Evolutionary conservation across 1,140 invertebrate genomes (phyloP).

Genomic region (Trichogramma pretiosum): DNA sequence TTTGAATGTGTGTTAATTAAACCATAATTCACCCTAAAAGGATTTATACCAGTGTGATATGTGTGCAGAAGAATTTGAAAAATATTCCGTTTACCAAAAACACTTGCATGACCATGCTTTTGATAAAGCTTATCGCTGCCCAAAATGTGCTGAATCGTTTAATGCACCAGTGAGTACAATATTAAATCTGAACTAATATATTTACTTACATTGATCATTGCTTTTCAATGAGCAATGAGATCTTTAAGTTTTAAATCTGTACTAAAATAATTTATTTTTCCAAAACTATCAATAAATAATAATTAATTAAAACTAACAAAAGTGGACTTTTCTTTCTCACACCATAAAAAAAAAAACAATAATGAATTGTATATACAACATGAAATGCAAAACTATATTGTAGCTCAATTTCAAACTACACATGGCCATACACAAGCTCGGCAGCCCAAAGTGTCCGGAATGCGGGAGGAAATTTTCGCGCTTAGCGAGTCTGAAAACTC

Average conservation of each 20-base stretch:
- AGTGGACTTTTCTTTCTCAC: no score
- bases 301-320: no score
- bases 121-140: slow-evolving; percentile 56
- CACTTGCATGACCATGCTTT: slow-evolving; percentile 53
- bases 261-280: no score
- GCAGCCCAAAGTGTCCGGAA: slow-evolving; percentile 54
- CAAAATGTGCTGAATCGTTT: slow-evolving; percentile 52
- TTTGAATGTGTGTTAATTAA: no score
- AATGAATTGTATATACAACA: no score
- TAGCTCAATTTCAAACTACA: slow-evolving; percentile 54
- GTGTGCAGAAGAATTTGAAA: slow-evolving; percentile 50
- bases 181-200: background rate
- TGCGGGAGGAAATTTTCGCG: slow-evolving; percentile 57
- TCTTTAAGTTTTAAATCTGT: no score
- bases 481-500: slow-evolving; percentile 62
- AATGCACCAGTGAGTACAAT: slow-evolving; percentile 51
- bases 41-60: slow-evolving; percentile 47
- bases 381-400: no score
- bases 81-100: slow-evolving; percentile 45
- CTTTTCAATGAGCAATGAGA: no score
- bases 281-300: no score
- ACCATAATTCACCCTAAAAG: no score
- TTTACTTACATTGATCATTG: no score
- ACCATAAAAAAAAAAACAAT: no score
- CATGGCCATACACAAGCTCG: slow-evolving; percentile 50